Percentiles rank a stretch among this genome's conserved stretches.
Conservation (phyloP, 2,888 invertebrate species). For the Polydrusus pterygomalis region DNA sequence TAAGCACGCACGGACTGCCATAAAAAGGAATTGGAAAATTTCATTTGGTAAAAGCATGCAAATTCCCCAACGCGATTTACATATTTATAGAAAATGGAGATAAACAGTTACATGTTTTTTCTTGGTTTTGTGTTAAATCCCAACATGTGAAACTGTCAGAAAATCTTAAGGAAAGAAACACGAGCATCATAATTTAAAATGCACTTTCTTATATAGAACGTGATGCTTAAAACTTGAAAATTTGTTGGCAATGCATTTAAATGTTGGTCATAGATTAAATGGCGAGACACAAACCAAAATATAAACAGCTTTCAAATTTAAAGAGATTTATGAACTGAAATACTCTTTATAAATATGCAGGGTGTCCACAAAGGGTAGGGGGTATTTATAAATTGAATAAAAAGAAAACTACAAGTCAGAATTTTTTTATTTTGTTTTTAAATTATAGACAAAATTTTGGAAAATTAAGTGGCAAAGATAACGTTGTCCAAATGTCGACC, state of each 20-base stretch:
- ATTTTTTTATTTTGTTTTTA: no score
- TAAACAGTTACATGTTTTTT: constrained; percentile 51
- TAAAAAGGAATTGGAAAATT: constrained; percentile 54
- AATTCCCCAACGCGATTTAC: constrained; percentile 56
- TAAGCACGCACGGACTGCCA: constrained; percentile 44
- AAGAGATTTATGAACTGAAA: no score
- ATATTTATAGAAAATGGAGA: constrained; percentile 60
- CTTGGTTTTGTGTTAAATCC: constrained; percentile 27
- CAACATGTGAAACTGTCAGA: constrained; percentile 55
- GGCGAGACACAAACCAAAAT: not conserved
- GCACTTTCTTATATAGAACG: constrained; percentile 66
- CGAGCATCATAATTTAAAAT: constrained; percentile 65
- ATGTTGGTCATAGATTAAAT: not conserved
- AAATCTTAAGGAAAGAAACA: constrained; percentile 51
- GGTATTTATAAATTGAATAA: no score
- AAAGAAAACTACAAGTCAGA: no score
- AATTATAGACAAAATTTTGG: no score
- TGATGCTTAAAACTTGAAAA: constrained; percentile 61
- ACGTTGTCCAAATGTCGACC: no score
- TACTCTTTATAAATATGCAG: no score
- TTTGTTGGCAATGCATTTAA: constrained; percentile 8
- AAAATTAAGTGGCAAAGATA: no score
- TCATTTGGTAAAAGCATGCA: constrained; percentile 58
- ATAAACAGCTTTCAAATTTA: no score
- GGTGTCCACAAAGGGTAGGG: no score